Base-by-base conservation (phyloP, 2,888 invertebrate species). In the Perizoma affinitatum region DNA sequence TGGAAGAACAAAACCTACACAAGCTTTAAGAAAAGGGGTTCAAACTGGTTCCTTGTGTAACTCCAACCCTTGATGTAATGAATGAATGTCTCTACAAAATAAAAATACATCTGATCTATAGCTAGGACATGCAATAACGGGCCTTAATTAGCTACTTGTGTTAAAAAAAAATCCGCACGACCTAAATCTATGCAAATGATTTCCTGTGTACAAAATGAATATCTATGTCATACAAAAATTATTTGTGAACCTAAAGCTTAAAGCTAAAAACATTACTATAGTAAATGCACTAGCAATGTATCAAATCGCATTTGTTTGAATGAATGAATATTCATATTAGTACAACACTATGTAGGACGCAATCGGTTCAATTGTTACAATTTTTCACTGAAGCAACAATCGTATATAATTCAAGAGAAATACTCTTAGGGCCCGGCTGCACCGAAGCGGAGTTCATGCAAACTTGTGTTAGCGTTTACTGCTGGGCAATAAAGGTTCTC, bases 211-310 rank as follows among this genome's bases (percentile, higher is more conserved):
- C 3, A 22, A 22, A 22, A 22, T 22, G 22, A 22, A 3, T 22
- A 22, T 22, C 22, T 22, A 22, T 22, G 22, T 22, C 22, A 22
- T 22, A 22, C 22, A 22, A 22, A 1, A 22, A 22, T 22, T 22
- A 22, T 22, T 22, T 22, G 22, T 22, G 22, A 22, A 22, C 22
- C 22, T 22, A 22, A n/a, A n/a, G n/a, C 22, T 22, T 22, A 22
- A 22, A 22, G 22, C 22, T 22, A 2, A 7, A 6, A 1, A 38
- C 38, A 5, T 0, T 34, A 35, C 56, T 51, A 46, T 51, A 46
- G 49, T 56, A 57, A 57, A 57, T 41, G 50, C 57, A 45, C 51
- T 57, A 51, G 22, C 9, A 34, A 45, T 34, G 40, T 38, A 40
- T 46, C 46, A 51, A 51, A 46, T 46, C 45, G 10, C 46, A 46